Conservation (phyloP, 2,888 invertebrate species). For the Lamellibrachia satsuma region DNA sequence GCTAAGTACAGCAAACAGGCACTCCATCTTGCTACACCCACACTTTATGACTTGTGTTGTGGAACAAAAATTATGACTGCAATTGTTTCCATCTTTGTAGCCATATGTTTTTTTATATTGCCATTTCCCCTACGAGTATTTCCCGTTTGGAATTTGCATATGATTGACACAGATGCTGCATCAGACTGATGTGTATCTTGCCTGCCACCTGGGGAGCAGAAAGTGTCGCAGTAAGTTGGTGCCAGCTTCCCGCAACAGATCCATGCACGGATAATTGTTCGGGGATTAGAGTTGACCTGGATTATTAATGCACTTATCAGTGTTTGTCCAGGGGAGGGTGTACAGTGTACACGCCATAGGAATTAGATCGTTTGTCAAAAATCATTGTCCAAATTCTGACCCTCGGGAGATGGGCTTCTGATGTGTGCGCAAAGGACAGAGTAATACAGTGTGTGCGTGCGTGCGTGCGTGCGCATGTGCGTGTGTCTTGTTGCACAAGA, state of each 20-base stretch:
- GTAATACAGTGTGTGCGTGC: not conserved
- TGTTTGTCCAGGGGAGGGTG: not conserved
- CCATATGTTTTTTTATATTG: not conserved
- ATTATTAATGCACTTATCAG: not conserved
- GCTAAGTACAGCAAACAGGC: not conserved
- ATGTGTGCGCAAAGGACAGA: not conserved
- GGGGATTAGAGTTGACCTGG: not conserved
- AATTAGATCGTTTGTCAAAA: not conserved
- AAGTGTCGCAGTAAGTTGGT: not conserved
- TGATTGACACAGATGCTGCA: not conserved
- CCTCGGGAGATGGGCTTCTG: not conserved
- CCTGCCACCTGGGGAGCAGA: not conserved
- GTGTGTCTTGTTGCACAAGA: no score
- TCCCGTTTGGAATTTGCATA: not conserved
- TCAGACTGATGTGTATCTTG: not conserved
- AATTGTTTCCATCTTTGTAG: conserved; percentile 1
- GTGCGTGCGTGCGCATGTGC: no score
- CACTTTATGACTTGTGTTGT: not conserved
- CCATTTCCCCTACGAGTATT: not conserved
- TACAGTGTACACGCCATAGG: not conserved
- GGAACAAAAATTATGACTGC: not conserved
- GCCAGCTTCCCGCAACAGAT: not conserved
- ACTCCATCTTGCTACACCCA: not conserved
- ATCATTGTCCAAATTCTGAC: not conserved
- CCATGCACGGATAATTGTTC: not conserved